Evolutionary conservation across 2,797 vertebrate genomes (phyloP).

Genomic region (Macropodus opercularis): DNA sequence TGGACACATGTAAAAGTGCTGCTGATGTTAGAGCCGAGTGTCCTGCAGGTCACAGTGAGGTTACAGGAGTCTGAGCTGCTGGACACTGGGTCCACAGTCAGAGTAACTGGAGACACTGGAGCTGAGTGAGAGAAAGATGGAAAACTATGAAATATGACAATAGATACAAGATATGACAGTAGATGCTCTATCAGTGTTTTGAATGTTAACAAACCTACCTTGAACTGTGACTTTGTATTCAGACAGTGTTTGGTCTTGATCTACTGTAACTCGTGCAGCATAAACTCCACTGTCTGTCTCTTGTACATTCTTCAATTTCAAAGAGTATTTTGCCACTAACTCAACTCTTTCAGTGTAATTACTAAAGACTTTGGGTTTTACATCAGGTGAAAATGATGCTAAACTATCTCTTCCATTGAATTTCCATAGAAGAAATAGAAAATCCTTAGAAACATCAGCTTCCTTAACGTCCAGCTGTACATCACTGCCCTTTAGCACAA

Average conservation of each 20-base stretch:
- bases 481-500: too few relatives aligned
- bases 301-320: slow-evolving; percentile 9
- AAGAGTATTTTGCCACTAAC: not conserved
- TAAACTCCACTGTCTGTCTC: slow-evolving; percentile 19
- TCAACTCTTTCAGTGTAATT: rapidly evolving
- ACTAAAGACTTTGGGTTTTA: too few relatives aligned
- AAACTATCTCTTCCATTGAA: not conserved
- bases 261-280: not conserved
- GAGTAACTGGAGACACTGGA: slow-evolving; percentile 3
- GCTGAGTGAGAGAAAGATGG: too few relatives aligned
- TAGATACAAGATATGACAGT: too few relatives aligned
- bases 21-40: slow-evolving; percentile 6
- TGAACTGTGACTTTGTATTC: slow-evolving; percentile 37
- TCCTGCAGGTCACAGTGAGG: slow-evolving; percentile 42
- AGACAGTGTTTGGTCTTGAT: not conserved
- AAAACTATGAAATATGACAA: not conserved
- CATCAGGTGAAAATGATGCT: too few relatives aligned
- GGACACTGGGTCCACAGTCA: slow-evolving; percentile 6
- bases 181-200: not conserved
- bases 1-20: not conserved
- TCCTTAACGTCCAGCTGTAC: too few relatives aligned
- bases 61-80: slow-evolving; percentile 15
- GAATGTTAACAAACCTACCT: slow-evolving; percentile 45
- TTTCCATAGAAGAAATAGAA: too few relatives aligned
- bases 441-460: too few relatives aligned